Conservation (phyloP, 2,797 vertebrate species). For the Microtus agrestis region DNA sequence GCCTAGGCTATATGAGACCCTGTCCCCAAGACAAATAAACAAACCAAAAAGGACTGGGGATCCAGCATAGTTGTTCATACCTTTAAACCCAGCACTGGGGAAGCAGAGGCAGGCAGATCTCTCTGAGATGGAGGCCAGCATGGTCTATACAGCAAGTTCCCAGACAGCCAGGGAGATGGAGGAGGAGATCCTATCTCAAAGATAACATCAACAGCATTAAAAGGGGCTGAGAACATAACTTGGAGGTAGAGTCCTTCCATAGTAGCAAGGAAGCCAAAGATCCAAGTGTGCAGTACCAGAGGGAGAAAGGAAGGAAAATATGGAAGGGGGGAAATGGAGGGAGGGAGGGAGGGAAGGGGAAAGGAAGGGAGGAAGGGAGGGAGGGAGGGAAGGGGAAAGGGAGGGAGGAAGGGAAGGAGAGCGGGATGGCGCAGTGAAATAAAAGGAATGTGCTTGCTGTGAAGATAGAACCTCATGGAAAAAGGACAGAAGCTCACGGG, state of each 20-base stretch:
- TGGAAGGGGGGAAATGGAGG: not conserved
- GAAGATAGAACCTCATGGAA: not conserved
- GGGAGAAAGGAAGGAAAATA: not conserved
- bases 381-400: not conserved
- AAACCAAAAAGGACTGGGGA: not conserved
- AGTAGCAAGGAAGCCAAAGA: not conserved
- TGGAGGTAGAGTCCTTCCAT: not conserved
- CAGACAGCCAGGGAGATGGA: not conserved
- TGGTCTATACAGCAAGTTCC: not conserved
- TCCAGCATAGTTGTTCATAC: accelerated
- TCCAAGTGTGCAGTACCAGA: not conserved
- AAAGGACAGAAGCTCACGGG: not conserved
- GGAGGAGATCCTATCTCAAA: not conserved
- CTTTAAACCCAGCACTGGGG: not conserved
- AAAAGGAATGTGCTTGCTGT: constrained; percentile 13
- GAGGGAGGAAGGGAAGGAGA: not conserved
- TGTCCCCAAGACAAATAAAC: not conserved
- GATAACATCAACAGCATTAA: not conserved
- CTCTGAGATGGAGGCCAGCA: not conserved
- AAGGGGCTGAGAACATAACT: not conserved
- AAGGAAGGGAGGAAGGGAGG: not conserved
- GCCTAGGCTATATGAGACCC: not conserved
- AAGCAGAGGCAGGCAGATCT: not conserved
- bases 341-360: accelerated
- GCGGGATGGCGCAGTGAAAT: not conserved